Base-by-base conservation (phyloP, 2,113 vertebrate genomes). In the Lepisosteus oculatus region DNA sequence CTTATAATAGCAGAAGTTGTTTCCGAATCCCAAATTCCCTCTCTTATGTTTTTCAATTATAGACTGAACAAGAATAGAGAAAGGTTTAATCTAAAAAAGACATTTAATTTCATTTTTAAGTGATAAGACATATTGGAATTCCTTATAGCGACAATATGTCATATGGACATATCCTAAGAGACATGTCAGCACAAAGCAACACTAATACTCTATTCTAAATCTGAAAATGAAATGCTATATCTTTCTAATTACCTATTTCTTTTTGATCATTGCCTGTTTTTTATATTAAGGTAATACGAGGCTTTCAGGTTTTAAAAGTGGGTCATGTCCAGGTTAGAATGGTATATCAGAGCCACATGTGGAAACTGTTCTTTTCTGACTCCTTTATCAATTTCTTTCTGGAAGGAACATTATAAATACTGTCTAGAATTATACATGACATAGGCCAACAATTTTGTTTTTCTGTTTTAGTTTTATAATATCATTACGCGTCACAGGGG, bases 41-140 rank as follows among this genome's bases (percentile, higher is more conserved):
- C 14, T 15, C 14, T n/a, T 11, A n/a, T 59, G 12, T 59, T 15
- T 59, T n/a, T 59, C 57, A 59, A n/a, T 59, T 59, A 5, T 59
- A 14, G 5, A n/a, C 14, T 59, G 57, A 59, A 59, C 57, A 59
- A 59, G n/a, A 13, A 59, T n/a, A 3, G 12, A n/a, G 57, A 59
- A 59, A 59, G 57, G 57, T 59, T 59, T 59, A 11, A 59, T 59
- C 14, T 59, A n/a, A 59, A 59, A 59, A 59, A 59, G 14, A n/a
- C 14, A n/a, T 59, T 8, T 59, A 59, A 59, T 59, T 59, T 59
- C 11, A 59, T 59, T 59, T 59, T 59, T 14, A n/a, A 59, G 57
- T 59, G 57, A 59, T 59, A 59, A 59, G 57, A 59, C 14, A n/a
- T 59, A 59, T 14, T 13, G 12, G n/a, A 59, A 15, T 59, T 59